These are phyloP conservation scores for Heterochromis multidens DNA, from an alignment of 2,113 vertebrate genomes.

Conservation along the genomic window DNA sequence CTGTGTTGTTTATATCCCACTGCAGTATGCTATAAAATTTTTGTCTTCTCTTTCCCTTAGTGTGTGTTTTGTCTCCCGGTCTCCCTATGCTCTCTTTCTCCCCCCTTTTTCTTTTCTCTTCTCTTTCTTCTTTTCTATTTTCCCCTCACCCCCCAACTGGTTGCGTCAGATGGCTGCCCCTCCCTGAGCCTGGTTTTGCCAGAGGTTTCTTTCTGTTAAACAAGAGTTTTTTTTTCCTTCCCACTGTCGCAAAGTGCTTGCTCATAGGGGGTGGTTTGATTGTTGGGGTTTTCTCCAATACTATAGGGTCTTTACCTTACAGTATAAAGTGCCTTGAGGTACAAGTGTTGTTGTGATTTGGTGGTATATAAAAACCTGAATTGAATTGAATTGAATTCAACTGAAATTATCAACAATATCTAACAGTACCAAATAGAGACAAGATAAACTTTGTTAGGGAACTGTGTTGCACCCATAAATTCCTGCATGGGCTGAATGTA, in stretches of 20 bases:
- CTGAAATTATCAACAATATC: neutral
- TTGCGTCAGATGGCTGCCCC: neutral
- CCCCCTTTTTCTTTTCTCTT: no score
- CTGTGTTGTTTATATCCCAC: neutral
- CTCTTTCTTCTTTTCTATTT: no score
- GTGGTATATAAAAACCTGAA: neutral
- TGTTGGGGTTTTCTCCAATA: neutral
- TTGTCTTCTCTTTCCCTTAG: neutral
- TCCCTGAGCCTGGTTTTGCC: neutral
- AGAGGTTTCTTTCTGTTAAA: neutral
- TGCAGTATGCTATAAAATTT: neutral
- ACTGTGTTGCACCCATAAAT: neutral
- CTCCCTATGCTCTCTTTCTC: neutral
- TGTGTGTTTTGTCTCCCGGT: neutral
- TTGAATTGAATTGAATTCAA: neutral
- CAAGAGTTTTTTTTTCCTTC: rapidly evolving
- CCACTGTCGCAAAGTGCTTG: neutral
- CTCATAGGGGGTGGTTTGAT: neutral
- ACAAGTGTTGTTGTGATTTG: rapidly evolving
- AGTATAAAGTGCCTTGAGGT: neutral
- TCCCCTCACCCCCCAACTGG: no score
- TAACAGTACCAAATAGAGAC: neutral
- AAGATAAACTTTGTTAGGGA: neutral
- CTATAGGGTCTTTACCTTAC: neutral
- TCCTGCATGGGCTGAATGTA: neutral